Evolutionary conservation across 2,888 invertebrate species (phyloP), one percentile per base, ranked within the genome.

Genomic region (Ecliptopera silaceata): DNA sequence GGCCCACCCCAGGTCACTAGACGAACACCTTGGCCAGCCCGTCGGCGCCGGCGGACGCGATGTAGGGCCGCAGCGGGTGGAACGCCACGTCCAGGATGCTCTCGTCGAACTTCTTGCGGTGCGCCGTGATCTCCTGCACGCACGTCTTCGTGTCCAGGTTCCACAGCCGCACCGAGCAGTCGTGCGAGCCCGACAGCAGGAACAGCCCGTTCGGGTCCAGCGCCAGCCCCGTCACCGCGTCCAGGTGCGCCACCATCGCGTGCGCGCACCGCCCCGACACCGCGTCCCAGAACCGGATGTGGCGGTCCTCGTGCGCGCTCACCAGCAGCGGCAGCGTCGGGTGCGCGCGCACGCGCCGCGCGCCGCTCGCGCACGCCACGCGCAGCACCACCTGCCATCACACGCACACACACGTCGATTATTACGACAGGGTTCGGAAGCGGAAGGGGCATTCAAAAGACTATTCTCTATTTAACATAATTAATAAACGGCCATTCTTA

Each of bases 51-150:
- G 99, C 99, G 91, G 98, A 98, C 69, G 99, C 99, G 83, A 99
- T 99, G 91, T 97, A 98, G 69, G 99, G 98, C 92, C 98, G 96
- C 73, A 98, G 96, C 74, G 99, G 98, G 93, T 99, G 99, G 94
- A 99, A 99, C 77, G 99, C 99, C 71, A 99, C 99, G 87, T 98
- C 98, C 82, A 98, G 95, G 92, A 99, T 99, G 85, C 98, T 97
- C 92, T 99, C 99, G 91, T 99, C 99, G 92, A 98, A 98, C 93
- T 99, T 99, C 92, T 99, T 99, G 78, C 99, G 96, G 92, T 99
- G 99, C 71, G 99, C 98, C 51, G 99, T 99, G 83, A 99, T 99
- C 92, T 99, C 99, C 90, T 99, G 99, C 75, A 99, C 97, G 93
- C 99, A 99, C 61, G 98, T 98, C 92, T 98, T 98, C 92, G 97